Evolutionary conservation across 1,140 invertebrate species (phyloP).

Genomic region (Apis florea): DNA sequence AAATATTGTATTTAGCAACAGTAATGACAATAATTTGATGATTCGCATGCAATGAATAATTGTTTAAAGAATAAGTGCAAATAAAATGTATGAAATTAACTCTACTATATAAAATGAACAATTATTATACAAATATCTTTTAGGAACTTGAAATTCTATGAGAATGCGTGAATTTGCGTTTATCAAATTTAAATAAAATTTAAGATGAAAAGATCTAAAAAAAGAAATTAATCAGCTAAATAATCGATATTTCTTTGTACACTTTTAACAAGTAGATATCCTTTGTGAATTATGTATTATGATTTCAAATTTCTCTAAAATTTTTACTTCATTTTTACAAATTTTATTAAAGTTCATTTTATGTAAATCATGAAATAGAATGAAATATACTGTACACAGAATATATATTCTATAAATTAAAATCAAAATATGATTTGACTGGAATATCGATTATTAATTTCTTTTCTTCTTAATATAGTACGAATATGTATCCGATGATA

Average conservation of each 20-base stretch:
- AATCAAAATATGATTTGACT: slow-evolving; percentile 29
- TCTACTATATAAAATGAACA: slow-evolving; percentile 43
- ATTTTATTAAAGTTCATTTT: slow-evolving; percentile 24
- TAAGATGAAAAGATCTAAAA: slow-evolving; percentile 20
- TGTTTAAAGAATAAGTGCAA: slow-evolving; percentile 12
- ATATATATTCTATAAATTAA: slow-evolving; percentile 26
- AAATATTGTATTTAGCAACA: not conserved
- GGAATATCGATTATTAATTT: slow-evolving; percentile 20
- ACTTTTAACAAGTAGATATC: slow-evolving; percentile 17
- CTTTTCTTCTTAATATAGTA: not conserved
- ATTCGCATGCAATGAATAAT: slow-evolving; percentile 14
- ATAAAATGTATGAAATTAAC: slow-evolving; percentile 19
- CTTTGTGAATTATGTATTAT: not conserved
- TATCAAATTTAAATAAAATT: slow-evolving; percentile 3
- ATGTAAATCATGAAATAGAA: not conserved
- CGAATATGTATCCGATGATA: slow-evolving; percentile 16
- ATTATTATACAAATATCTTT: slow-evolving; percentile 59
- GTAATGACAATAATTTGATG: slow-evolving; percentile 9
- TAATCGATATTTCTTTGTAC: slow-evolving; percentile 42
- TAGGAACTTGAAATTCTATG: slow-evolving; percentile 64
- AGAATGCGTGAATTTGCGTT: slow-evolving; percentile 26
- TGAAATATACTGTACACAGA: slow-evolving; percentile 38
- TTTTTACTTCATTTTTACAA: not conserved
- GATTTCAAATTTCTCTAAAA: not conserved
- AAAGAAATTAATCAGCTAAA: not conserved